Conservation (phyloP, 2,113 vertebrate species). For the Coracopsis vasa region DNA sequence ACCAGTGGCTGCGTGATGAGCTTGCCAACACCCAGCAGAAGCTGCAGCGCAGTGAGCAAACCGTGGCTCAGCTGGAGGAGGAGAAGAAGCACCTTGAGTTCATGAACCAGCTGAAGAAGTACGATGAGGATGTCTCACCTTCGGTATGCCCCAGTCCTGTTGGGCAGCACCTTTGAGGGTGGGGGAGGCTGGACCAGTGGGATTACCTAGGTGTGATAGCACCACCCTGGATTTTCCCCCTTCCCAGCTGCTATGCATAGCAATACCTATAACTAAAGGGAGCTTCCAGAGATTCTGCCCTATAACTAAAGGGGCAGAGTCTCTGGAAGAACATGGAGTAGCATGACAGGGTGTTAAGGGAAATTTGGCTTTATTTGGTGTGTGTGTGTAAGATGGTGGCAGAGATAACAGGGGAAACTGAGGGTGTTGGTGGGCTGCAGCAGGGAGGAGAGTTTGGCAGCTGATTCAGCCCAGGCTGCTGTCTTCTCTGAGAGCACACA, state of each 20-base stretch:
- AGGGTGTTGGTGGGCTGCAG: not conserved
- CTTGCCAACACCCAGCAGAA: slow-evolving; percentile 98
- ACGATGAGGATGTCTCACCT: slow-evolving; percentile 90
- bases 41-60: slow-evolving; percentile 95
- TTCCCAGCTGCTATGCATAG: not conserved
- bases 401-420: not conserved
- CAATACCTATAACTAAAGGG: not conserved
- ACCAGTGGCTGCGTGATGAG: slow-evolving; percentile 97
- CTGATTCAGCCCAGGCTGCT: not conserved
- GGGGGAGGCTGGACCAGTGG: not conserved
- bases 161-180: not conserved
- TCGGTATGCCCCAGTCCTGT: slow-evolving; percentile 66
- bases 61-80: slow-evolving; percentile 95
- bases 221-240: not conserved
- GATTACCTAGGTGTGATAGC: not conserved
- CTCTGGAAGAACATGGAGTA: not conserved
- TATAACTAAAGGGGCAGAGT: not conserved
- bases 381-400: not conserved
- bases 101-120: slow-evolving; percentile 98
- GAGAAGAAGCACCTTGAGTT: slow-evolving; percentile 99
- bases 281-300: not conserved
- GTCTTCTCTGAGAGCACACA: not conserved
- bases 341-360: not conserved
- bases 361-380: not conserved
- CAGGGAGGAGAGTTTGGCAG: not conserved